Evolutionary conservation across 2,888 invertebrate species (phyloP).

Genomic region (Meloe dianella): DNA sequence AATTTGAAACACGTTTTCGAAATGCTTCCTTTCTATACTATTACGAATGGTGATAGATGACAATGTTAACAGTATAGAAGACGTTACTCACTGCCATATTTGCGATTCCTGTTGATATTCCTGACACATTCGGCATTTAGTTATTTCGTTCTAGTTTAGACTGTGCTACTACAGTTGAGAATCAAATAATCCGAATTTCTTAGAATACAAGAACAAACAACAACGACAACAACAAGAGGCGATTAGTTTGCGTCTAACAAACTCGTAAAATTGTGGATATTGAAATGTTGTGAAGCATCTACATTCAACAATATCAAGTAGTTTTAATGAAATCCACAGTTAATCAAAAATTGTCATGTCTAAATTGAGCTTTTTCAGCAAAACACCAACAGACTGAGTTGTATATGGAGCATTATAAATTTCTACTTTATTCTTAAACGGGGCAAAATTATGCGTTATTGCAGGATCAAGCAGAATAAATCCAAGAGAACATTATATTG

Average conservation of each 20-base stretch:
- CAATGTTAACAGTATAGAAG: neutral
- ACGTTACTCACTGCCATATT: neutral
- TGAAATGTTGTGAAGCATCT: neutral
- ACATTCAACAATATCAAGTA: neutral
- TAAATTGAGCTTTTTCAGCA: neutral
- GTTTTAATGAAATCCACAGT: neutral
- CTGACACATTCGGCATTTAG: neutral
- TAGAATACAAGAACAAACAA: neutral
- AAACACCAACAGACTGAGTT: neutral
- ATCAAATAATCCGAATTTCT: neutral
- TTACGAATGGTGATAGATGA: neutral
- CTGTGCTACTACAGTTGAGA: neutral
- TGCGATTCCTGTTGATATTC: slow-evolving; percentile 4
- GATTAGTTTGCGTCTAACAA: neutral
- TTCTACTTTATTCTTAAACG: slow-evolving; percentile 3
- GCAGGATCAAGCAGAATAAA: slow-evolving; percentile 3
- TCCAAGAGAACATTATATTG: neutral
- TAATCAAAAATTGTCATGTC: neutral
- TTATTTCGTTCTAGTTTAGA: neutral
- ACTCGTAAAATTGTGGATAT: neutral
- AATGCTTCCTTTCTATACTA: no score
- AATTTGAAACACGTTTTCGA: neutral
- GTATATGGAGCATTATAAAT: neutral
- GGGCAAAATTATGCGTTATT: slow-evolving; percentile 5
- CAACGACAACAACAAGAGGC: slow-evolving; percentile 1